Base-by-base conservation (phyloP, 2,797 vertebrate species). In the Typhlichthys subterraneus region DNA sequence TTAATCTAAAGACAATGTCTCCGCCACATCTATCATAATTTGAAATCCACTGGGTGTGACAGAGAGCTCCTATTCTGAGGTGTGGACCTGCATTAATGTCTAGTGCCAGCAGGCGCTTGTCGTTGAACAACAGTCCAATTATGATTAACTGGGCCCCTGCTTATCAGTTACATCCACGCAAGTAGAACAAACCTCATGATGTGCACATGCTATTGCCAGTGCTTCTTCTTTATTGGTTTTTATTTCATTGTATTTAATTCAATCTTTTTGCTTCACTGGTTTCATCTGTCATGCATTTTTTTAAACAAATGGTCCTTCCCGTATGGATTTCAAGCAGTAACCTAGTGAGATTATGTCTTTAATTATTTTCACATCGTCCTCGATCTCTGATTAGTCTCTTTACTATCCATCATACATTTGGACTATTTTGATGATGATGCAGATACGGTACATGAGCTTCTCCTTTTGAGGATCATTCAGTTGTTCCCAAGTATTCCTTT, bases 11-110 rank as follows among this genome's bases (percentile, higher is more conserved):
- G 67, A 80, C 79, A 72, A 71, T 62, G 72, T 77, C 73, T 52
- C 56, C 48, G 72, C 64, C 69, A 81, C 83, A 89, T 89, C 87
- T 59, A 87, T 89, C 84, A 82, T 83, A 69, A 80, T 87, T 81
- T 80, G 73, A 80, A 75, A 84, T 78, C 72, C 23, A 69, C 45
- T 45, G 70, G 69, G 73, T 74, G 81, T 75, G 83, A 84, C 76
- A 60, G 72, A 78, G 80, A 70, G 59, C 61, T 68, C 45, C 8
- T 64, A 65, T 67, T 74, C 62, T 3, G 29, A 76, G 62, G 70
- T 62, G 63, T 70, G 77, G 73, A 60, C 63, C 60, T 71, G 71
- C 79, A 86, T 65, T 71, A 73, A 72, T 47, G 75, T 70, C 65
- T 0, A 38, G 53, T 17, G 68, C 38, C 51, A 53, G 67, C 76